Conservation (phyloP, 2,113 vertebrate species). For the Pachyramphus minor region DNA sequence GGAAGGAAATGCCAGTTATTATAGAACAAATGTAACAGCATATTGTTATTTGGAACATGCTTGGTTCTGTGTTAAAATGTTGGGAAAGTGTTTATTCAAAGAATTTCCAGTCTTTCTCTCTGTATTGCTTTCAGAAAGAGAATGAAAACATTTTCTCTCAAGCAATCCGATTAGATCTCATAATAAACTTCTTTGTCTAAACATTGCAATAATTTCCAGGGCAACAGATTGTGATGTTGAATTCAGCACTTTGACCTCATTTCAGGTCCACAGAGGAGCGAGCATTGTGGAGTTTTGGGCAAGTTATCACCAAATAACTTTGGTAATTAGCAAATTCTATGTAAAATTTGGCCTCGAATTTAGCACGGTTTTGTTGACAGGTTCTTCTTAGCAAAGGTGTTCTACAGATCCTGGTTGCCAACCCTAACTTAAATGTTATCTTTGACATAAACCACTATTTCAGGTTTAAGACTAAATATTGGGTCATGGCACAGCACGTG, state of each 20-base stretch:
- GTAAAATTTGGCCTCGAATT: background rate
- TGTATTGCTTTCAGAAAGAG: background rate
- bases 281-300: background rate
- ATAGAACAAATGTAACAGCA: background rate
- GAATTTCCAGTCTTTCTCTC: background rate
- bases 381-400: background rate
- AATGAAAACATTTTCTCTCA: background rate
- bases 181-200: conserved; percentile 44
- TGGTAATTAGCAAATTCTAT: background rate
- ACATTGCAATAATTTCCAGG: background rate
- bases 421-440: background rate
- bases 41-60: background rate
- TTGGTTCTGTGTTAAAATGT: background rate
- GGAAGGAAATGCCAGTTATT: background rate
- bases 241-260: conserved; percentile 4
- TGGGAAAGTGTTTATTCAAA: background rate
- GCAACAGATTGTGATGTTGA: background rate
- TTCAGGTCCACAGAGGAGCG: background rate
- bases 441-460: background rate
- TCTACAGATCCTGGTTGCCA: background rate
- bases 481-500: background rate
- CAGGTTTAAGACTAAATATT: background rate
- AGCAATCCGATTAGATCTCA: conserved; percentile 1
- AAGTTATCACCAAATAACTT: background rate
- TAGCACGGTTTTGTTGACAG: background rate